Base-by-base conservation (phyloP, 1,140 invertebrate genomes). In the Drosophila pallidifrons region DNA sequence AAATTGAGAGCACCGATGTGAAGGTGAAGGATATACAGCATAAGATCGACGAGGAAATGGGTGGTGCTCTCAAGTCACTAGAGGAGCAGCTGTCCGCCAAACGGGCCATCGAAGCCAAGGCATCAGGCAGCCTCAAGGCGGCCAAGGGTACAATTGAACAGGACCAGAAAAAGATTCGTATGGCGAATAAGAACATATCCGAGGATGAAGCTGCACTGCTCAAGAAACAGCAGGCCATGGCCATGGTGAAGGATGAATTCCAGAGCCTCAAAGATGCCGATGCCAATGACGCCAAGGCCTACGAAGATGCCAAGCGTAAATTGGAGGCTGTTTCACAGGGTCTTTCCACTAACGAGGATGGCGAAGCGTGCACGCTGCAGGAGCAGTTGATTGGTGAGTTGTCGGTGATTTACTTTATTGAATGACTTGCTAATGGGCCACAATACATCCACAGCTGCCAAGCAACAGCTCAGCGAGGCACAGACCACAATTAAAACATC, bases 321-420 rank as follows among this genome's bases (percentile, higher is more conserved):
- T 97, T 96, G 76, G 95, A 99, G 83, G 97, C 97, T 60, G 95
- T 98, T 5, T 97, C 95, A 91, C 94, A 96, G 20, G 98, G 98
- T 20, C 93, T 97, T 51, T 95, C 98, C 32, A 95, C 95, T 25
- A 96, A 95, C 65, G 96, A 96, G n/a, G 95, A 95, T 80, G 97
- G 98, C 11, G 94, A 96, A 91, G 95, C 96, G 64, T 95, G 96
- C n/a, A 98, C 98, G 4, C 93, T 99, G 15, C 96, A 97, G 91
- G 97, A 98, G 76, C 97, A 99, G 91, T 93, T 99, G 1, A 98
- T 98, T 81, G 95, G 96, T 96, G 91, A 76, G 91, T 91, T 45
- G 32, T 15, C 2, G 38, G 20, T 11, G 10, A 8, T 25, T 7
- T 0, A 16, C 25, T 58, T 10, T 1, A 10, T 5, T 11, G 30